A percentile compares a stretch with the other conserved stretches of the same genome.
phyloP scores from a whole-genome alignment of 2,113 vertebrate species.

The Trachemys scripta region DNA sequence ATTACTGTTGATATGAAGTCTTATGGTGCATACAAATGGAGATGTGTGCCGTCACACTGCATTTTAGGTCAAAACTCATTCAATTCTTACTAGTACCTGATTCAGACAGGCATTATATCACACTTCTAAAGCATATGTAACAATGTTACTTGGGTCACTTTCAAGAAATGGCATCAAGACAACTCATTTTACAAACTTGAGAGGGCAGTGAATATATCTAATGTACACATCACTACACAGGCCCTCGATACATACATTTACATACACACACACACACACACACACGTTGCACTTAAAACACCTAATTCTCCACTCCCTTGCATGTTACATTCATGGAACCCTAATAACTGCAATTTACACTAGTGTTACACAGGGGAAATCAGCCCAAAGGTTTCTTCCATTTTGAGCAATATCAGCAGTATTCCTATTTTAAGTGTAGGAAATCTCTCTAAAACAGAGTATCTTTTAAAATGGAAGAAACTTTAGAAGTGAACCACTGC shows the following conservation, averaged over 20 bases:
- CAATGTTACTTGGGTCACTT: neutral
- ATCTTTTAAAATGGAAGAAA: neutral
- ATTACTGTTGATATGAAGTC: neutral
- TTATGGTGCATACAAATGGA: neutral
- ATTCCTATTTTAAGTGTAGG: neutral
- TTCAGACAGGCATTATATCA: neutral
- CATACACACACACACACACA: neutral
- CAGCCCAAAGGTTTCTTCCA: neutral
- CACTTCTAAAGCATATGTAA: neutral
- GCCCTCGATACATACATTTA: neutral
- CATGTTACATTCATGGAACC: too few species aligned
- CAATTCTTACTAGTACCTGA: neutral
- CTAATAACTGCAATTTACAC: too few species aligned
- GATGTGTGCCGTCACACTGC: neutral
- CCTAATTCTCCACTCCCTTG: neutral
- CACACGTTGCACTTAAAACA: neutral
- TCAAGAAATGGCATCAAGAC: accelerated
- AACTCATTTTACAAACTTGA: neutral
- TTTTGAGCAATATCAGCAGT: neutral
- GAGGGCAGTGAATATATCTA: neutral
- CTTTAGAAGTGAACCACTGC: accelerated
- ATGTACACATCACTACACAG: neutral
- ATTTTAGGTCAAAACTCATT: neutral
- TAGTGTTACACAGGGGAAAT: too few species aligned
- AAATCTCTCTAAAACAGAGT: neutral